Conservation (phyloP, 2,888 invertebrate species). For the Cataglyphis altisquamis region DNA sequence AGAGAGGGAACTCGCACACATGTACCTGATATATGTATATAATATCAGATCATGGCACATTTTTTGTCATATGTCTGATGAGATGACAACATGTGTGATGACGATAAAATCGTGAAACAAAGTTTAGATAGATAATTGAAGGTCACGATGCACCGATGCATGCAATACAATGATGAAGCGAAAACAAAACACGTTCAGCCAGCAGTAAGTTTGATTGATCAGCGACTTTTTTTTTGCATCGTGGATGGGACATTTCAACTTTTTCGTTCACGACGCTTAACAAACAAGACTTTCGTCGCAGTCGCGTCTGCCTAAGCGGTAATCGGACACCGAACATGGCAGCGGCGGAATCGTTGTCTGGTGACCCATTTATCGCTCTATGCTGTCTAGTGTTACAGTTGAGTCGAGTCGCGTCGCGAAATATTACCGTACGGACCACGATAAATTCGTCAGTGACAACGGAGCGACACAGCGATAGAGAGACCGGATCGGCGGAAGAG, state of each 20-base stretch:
- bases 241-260: background rate
- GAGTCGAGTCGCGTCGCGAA: constrained; percentile 66
- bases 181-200: background rate
- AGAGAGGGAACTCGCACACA: constrained; percentile 38
- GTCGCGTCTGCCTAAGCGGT: constrained; percentile 74
- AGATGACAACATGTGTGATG: too few species aligned
- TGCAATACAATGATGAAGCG: background rate
- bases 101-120: constrained; percentile 17
- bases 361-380: constrained; percentile 82
- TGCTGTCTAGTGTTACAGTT: constrained; percentile 75
- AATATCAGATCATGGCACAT: constrained; percentile 57
- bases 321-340: constrained; percentile 78
- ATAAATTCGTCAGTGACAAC: constrained; percentile 66
- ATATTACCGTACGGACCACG: constrained; percentile 64
- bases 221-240: constrained; percentile 7
- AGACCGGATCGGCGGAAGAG: constrained; percentile 20
- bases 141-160: constrained; percentile 20
- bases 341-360: constrained; percentile 69
- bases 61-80: constrained; percentile 7
- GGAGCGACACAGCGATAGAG: constrained; percentile 64
- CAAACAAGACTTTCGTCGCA: constrained; percentile 65
- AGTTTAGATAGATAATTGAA: constrained; percentile 49
- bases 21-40: constrained; percentile 42
- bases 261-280: constrained; percentile 19
- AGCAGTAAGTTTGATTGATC: constrained; percentile 10